Evolutionary conservation across 2,797 vertebrate species (phyloP).

Genomic region (Philypnodon macrostomus): DNA sequence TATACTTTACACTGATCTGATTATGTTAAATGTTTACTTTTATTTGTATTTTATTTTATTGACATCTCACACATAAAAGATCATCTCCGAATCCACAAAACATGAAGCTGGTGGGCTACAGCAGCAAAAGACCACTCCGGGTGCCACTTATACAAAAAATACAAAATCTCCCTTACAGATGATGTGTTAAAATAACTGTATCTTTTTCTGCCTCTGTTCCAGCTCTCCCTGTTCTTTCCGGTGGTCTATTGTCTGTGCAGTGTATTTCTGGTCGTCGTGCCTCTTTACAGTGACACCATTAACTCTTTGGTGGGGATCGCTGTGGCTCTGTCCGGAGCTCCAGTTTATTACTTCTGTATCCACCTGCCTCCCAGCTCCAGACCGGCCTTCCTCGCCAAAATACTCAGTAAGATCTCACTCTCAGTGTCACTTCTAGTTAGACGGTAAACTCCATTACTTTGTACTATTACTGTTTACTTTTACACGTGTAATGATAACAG

Average conservation of each 20-base stretch:
- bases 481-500: too few relatives aligned
- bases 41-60: too few relatives aligned
- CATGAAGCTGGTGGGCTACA: too few relatives aligned
- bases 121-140: too few relatives aligned
- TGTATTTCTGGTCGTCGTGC: conserved; percentile 81
- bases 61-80: not conserved
- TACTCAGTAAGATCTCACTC: conserved; percentile 65
- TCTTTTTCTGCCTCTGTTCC: conserved; percentile 8
- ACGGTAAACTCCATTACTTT: too few relatives aligned
- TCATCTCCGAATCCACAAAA: too few relatives aligned
- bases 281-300: conserved; percentile 81
- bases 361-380: conserved; percentile 74
- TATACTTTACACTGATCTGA: conserved; percentile 3
- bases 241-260: conserved; percentile 80
- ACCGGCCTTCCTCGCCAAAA: conserved; percentile 65
- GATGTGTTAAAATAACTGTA: too few relatives aligned
- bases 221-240: conserved; percentile 83
- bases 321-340: conserved; percentile 79
- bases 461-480: too few relatives aligned
- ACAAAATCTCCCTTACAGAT: too few relatives aligned
- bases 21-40: not conserved
- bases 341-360: conserved; percentile 79
- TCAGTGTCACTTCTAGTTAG: too few relatives aligned
- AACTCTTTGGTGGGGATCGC: conserved; percentile 82
- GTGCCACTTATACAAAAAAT: too few relatives aligned